Percentiles rank a stretch among this genome's conserved stretches.
phyloP scores from a whole-genome alignment of 2,888 invertebrate genomes.

The Heteromurus nitidus region DNA sequence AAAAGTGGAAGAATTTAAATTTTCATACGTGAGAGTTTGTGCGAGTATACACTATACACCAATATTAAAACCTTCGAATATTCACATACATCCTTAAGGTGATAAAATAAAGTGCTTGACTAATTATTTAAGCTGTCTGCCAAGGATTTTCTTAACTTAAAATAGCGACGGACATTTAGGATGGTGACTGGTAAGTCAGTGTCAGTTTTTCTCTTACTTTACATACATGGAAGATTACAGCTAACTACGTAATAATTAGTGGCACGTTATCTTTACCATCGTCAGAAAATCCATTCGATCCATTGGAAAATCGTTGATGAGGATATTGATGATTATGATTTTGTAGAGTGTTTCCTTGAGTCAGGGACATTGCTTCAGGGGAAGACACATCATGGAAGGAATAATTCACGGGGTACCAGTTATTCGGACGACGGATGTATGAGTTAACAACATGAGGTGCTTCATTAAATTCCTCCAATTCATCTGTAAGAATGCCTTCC shows the following conservation, averaged over 20 bases:
- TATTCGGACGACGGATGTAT: conserved; percentile 67
- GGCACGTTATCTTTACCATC: conserved; percentile 72
- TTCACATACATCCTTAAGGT: not conserved
- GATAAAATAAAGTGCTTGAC: not conserved
- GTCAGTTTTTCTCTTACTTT: conserved; percentile 19
- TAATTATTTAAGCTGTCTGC: not conserved
- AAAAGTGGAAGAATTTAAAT: too few species aligned
- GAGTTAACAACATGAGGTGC: conserved; percentile 86
- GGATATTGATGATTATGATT: conserved; percentile 58
- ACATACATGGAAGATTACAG: not conserved
- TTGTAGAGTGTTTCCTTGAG: conserved; percentile 61
- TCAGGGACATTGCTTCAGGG: conserved; percentile 71
- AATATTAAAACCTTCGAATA: too few species aligned
- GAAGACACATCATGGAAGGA: conserved; percentile 72
- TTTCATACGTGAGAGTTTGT: too few species aligned
- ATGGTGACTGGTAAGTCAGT: conserved; percentile 52
- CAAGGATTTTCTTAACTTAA: not conserved
- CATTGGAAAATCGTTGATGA: conserved; percentile 52
- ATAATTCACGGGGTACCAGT: conserved; percentile 70
- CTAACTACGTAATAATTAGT: conserved; percentile 67
- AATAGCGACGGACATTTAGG: conserved; percentile 52
- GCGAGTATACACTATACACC: too few species aligned
- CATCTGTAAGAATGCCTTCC: conserved; percentile 81
- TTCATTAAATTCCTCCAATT: conserved; percentile 92
- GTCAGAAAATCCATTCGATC: conserved; percentile 50